These are phyloP conservation scores for Danio kyathit DNA, from an alignment of 2,797 vertebrate genomes.

Conservation along the genomic window DNA sequence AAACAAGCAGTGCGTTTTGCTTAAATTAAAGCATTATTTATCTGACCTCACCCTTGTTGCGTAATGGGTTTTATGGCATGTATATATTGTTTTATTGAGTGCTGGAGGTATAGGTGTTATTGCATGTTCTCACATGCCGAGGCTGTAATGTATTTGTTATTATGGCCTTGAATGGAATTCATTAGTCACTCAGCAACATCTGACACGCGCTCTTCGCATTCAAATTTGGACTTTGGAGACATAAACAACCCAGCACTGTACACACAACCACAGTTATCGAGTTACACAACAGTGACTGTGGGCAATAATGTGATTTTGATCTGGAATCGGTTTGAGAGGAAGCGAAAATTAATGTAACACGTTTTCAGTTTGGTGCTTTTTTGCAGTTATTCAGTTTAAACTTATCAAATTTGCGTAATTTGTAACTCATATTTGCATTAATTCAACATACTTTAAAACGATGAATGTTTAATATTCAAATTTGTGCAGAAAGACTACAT, in stretches of 20 bases:
- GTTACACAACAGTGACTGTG: slow-evolving; percentile 14
- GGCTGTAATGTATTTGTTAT: slow-evolving; percentile 37
- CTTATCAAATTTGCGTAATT: no score
- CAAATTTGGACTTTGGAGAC: slow-evolving; percentile 31
- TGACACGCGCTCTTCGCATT: neutral
- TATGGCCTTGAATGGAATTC: slow-evolving; percentile 18
- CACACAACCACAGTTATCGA: neutral
- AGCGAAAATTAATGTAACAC: neutral
- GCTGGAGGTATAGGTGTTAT: slow-evolving; percentile 6
- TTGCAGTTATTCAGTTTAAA: neutral
- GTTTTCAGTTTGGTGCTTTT: neutral
- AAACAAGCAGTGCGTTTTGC: neutral
- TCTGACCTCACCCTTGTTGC: slow-evolving; percentile 9
- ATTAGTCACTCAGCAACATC: slow-evolving; percentile 11
- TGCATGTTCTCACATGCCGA: slow-evolving; percentile 8
- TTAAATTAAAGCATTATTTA: neutral
- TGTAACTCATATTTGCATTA: no score
- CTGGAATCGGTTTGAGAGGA: neutral
- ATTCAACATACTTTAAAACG: no score
- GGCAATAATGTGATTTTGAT: neutral
- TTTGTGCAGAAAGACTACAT: no score
- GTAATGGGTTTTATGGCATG: slow-evolving; percentile 19
- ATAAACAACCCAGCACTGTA: slow-evolving; percentile 1
- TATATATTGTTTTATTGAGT: neutral
- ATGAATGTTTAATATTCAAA: no score